Evolutionary conservation across 2,797 vertebrate genomes (phyloP).

Genomic region (Macropodus opercularis): DNA sequence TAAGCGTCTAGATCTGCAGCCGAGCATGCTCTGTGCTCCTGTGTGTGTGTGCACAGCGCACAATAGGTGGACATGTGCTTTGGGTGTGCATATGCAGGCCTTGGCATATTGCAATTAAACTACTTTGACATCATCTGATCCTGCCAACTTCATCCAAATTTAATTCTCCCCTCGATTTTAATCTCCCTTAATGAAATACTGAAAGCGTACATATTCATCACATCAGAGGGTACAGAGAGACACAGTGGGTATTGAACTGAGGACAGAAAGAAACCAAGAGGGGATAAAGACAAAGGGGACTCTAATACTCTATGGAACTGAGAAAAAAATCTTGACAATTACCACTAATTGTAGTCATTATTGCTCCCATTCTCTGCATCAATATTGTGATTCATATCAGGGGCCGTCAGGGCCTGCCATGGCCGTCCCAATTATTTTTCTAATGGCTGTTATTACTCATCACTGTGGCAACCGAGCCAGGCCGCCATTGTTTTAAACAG

Average conservation of each 20-base stretch:
- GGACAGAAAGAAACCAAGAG: slow-evolving; percentile 54
- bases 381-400: slow-evolving; percentile 85
- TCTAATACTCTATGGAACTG: slow-evolving; percentile 61
- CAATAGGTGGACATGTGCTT: slow-evolving; percentile 30
- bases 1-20: slow-evolving; percentile 64
- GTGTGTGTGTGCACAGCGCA: not conserved
- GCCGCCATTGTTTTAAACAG: slow-evolving; percentile 74
- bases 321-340: slow-evolving; percentile 74
- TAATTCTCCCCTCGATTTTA: slow-evolving; percentile 73
- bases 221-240: slow-evolving; percentile 48
- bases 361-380: slow-evolving; percentile 77
- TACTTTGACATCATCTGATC: slow-evolving; percentile 65
- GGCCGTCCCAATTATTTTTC: slow-evolving; percentile 79
- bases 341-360: slow-evolving; percentile 81
- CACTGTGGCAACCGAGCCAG: slow-evolving; percentile 67
- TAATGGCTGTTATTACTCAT: slow-evolving; percentile 85
- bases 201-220: slow-evolving; percentile 66
- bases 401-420: slow-evolving; percentile 72
- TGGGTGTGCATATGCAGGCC: slow-evolving; percentile 10
- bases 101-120: slow-evolving; percentile 65
- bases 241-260: slow-evolving; percentile 52
- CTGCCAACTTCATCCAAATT: slow-evolving; percentile 71
- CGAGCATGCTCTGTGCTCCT: slow-evolving; percentile 14
- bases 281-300: slow-evolving; percentile 68
- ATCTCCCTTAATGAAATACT: slow-evolving; percentile 77